Evolutionary conservation across 1,140 invertebrate genomes (phyloP).

Genomic region (Wiebesia pumilae): DNA sequence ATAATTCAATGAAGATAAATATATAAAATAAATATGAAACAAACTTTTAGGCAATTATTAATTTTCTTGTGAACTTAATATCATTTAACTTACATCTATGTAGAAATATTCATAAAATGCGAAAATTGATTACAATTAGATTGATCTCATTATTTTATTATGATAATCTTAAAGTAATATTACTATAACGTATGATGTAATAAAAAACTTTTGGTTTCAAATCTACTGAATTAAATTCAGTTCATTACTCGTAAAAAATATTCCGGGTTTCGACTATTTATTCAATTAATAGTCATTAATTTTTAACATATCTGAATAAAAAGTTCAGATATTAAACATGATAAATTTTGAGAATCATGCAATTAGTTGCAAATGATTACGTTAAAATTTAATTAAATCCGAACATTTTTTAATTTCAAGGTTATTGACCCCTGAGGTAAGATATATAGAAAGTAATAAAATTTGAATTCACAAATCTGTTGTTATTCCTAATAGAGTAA

Average conservation of each 20-base stretch:
- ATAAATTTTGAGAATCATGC: not conserved
- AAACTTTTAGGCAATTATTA: not conserved
- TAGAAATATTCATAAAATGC: not conserved
- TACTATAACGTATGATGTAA: not conserved
- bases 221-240: not conserved
- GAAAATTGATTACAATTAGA: not conserved
- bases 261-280: not conserved
- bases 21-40: not conserved
- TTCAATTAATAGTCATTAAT: not conserved
- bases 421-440: not conserved
- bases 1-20: not conserved
- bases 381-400: not conserved
- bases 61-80: not conserved
- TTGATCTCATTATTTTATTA: not conserved
- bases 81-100: not conserved
- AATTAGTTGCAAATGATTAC: not conserved
- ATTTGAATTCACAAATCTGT: not conserved
- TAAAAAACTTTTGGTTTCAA: not conserved
- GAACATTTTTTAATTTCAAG: not conserved
- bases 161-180: not conserved
- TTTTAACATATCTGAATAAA: not conserved
- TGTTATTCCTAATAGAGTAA: not conserved
- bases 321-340: not conserved
- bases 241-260: not conserved
- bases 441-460: not conserved